Conservation (phyloP, 2,797 vertebrate species). For the Ibycter americanus region DNA sequence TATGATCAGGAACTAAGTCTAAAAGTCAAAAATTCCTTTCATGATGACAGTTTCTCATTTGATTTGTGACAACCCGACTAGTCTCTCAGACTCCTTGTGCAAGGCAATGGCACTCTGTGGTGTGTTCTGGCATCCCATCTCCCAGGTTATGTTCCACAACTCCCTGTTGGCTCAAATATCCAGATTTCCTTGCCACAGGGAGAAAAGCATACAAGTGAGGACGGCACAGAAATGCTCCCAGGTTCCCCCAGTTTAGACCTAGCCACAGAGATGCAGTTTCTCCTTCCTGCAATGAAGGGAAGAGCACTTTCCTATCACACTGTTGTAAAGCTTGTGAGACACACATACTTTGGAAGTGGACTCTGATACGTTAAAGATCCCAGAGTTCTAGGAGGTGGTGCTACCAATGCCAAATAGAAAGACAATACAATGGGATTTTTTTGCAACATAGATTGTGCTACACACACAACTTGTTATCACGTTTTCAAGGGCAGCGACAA, state of each 20-base stretch:
- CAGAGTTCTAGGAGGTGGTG: background rate
- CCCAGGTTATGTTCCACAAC: background rate
- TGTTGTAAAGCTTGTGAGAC: background rate
- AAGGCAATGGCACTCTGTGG: background rate
- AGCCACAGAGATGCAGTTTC: background rate
- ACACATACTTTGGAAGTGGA: background rate
- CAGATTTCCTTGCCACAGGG: background rate
- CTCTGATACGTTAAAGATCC: background rate
- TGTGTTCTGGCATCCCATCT: background rate
- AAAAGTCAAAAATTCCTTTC: background rate
- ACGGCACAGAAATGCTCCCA: background rate
- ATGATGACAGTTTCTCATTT: background rate
- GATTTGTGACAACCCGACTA: background rate
- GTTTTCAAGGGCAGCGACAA: background rate
- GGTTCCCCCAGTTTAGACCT: background rate
- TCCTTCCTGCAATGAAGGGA: background rate
- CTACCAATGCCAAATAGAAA: background rate
- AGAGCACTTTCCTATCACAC: background rate
- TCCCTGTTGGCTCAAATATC: background rate
- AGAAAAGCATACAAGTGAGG: background rate
- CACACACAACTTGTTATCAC: background rate
- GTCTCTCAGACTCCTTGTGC: background rate
- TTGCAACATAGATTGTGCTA: too few relatives aligned
- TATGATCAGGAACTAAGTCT: background rate
- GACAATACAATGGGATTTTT: fast-evolving